phyloP scores from a whole-genome alignment of 2,888 invertebrate genomes.

The Melieria crassipennis region DNA sequence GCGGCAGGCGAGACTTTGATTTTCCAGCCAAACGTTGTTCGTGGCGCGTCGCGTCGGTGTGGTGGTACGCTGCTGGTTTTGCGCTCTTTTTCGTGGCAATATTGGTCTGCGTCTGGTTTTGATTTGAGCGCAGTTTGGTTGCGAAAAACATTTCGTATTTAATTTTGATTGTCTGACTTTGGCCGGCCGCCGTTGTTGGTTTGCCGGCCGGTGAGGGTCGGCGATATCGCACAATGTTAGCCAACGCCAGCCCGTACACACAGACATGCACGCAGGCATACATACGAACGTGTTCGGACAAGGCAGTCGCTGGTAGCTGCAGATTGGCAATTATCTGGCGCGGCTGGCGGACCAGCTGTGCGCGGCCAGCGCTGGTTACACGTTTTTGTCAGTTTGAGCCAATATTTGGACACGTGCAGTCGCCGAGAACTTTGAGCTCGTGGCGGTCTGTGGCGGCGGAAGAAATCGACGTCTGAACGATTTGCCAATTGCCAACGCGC shows the following conservation, averaged over 20 bases:
- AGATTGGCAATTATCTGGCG: constrained; percentile 38
- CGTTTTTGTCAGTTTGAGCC: constrained; percentile 27
- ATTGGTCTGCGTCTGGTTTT: constrained; percentile 40
- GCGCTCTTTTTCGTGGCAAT: neutral
- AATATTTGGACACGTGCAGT: constrained; percentile 13
- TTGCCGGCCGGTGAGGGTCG: constrained; percentile 3
- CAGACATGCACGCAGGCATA: no score
- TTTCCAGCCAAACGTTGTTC: neutral
- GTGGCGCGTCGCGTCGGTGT: constrained; percentile 10
- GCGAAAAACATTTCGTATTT: constrained; percentile 19
- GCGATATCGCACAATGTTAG: constrained; percentile 31
- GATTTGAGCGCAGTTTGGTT: constrained; percentile 32
- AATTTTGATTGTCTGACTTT: constrained; percentile 56
- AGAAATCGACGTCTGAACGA: constrained; percentile 4
- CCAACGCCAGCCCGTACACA: no score
- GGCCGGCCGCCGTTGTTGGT: neutral
- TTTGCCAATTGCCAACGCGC: no score
- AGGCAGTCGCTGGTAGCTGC: neutral
- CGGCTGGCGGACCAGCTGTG: neutral
- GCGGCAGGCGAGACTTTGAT: neutral
- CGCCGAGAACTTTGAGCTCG: neutral
- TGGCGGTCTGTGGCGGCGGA: neutral
- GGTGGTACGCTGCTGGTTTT: neutral
- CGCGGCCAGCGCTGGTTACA: neutral
- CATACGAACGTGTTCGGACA: constrained; percentile 16